Conservation (phyloP, 2,888 invertebrate species). For the Apodemia duryi region DNA sequence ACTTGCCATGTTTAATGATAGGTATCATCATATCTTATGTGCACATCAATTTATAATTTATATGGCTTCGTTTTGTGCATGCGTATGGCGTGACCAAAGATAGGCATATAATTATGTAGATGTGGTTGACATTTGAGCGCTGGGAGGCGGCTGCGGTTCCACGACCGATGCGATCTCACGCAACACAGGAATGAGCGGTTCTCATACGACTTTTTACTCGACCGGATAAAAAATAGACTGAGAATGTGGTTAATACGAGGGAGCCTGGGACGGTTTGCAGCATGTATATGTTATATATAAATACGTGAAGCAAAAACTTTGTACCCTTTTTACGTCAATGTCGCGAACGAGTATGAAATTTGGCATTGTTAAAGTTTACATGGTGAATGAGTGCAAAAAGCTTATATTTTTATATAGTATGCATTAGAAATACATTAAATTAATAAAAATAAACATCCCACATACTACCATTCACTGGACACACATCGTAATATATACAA, state of each 20-base stretch:
- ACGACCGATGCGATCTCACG: conserved; percentile 55
- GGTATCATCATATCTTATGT: conserved; percentile 20
- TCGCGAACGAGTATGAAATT: too few relatives aligned
- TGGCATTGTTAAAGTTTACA: too few relatives aligned
- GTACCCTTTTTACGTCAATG: too few relatives aligned
- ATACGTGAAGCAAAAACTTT: too few relatives aligned
- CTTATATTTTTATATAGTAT: too few relatives aligned
- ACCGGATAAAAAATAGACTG: conserved; percentile 29
- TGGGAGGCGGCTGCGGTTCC: conserved; percentile 39
- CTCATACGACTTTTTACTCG: conserved; percentile 30
- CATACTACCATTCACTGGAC: too few relatives aligned
- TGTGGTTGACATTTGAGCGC: conserved; percentile 65
- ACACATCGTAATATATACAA: too few relatives aligned
- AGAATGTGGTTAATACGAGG: conserved; percentile 18
- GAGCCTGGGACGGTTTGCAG: conserved; percentile 1
- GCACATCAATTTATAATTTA: conserved; percentile 32
- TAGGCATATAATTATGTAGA: conserved; percentile 54
- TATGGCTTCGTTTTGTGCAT: conserved; percentile 38
- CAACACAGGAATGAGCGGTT: conserved; percentile 60
- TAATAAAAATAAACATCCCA: too few relatives aligned
- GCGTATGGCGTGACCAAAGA: conserved; percentile 45
- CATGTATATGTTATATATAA: not conserved
- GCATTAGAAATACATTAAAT: too few relatives aligned
- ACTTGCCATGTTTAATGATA: not conserved
- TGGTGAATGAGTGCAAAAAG: too few relatives aligned